phyloP scores from a whole-genome alignment of 2,113 vertebrate species.

The Plotosus lineatus region DNA sequence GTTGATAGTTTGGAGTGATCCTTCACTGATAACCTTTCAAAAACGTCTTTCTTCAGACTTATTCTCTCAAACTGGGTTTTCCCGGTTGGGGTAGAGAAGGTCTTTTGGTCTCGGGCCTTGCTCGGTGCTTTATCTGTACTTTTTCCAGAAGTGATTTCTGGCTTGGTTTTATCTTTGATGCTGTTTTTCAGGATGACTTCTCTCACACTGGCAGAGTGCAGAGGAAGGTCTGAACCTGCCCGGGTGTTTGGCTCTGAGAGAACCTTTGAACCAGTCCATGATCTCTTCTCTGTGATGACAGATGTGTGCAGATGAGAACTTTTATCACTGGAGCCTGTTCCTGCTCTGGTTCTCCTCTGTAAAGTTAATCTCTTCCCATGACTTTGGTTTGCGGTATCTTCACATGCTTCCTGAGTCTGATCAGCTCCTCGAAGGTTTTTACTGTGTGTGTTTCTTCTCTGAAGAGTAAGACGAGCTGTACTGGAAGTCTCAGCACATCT shows the following conservation, averaged over 20 bases:
- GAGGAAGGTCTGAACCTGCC: conserved; percentile 23
- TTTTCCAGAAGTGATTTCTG: conserved; percentile 6
- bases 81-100: conserved; percentile 59
- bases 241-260: conserved; percentile 51
- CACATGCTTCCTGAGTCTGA: conserved; percentile 19
- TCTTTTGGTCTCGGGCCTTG: not conserved
- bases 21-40: not conserved
- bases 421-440: conserved; percentile 43
- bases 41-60: conserved; percentile 60
- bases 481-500: conserved; percentile 42
- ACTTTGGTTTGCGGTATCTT: conserved; percentile 49
- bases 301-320: not conserved
- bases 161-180: conserved; percentile 8
- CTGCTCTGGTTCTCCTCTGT: conserved; percentile 67
- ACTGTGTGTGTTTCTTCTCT: conserved; percentile 73
- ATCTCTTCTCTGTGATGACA: not conserved
- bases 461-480: conserved; percentile 69
- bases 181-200: conserved; percentile 49
- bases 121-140: not conserved
- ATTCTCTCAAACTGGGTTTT: conserved; percentile 63
- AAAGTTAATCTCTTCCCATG: conserved; percentile 68
- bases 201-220: conserved; percentile 61
- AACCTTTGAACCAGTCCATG: conserved; percentile 47
- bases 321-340: conserved; percentile 61
- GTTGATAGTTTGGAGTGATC: not conserved